Conservation (phyloP, 2,888 invertebrate species). For the Hypolimnas misippus region DNA sequence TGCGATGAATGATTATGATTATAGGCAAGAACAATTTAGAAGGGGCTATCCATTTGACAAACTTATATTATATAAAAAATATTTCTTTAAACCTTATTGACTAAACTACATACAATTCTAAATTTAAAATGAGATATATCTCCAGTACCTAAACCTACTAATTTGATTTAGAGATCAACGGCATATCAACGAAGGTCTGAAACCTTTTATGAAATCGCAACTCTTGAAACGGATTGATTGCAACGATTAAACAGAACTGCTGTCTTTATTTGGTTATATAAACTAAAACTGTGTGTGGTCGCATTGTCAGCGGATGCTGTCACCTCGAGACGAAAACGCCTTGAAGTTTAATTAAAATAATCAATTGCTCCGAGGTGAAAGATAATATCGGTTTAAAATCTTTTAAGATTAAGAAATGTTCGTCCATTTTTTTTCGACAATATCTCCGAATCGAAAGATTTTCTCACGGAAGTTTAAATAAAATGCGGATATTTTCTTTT, state of each 20-base stretch:
- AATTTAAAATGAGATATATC: background rate
- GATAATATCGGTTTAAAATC: slow-evolving; percentile 27
- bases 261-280: slow-evolving; percentile 39
- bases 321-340: slow-evolving; percentile 33
- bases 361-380: slow-evolving; percentile 32
- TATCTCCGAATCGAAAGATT: background rate
- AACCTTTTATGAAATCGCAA: slow-evolving; percentile 30
- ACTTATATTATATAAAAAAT: background rate
- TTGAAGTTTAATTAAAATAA: slow-evolving; percentile 38
- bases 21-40: background rate
- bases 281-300: slow-evolving; percentile 33
- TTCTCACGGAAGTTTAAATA: background rate
- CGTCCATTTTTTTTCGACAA: slow-evolving; percentile 18
- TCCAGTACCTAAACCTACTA: background rate
- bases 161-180: slow-evolving; percentile 21
- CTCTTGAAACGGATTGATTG: slow-evolving; percentile 26
- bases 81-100: background rate
- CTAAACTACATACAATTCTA: background rate
- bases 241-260: slow-evolving; percentile 22
- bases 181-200: slow-evolving; percentile 24
- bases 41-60: too few species aligned
- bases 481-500: background rate
- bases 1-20: too few species aligned
- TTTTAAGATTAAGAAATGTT: background rate
- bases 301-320: slow-evolving; percentile 36